Evolutionary conservation across 1,140 invertebrate genomes (phyloP).

Genomic region (Limonius californicus): DNA sequence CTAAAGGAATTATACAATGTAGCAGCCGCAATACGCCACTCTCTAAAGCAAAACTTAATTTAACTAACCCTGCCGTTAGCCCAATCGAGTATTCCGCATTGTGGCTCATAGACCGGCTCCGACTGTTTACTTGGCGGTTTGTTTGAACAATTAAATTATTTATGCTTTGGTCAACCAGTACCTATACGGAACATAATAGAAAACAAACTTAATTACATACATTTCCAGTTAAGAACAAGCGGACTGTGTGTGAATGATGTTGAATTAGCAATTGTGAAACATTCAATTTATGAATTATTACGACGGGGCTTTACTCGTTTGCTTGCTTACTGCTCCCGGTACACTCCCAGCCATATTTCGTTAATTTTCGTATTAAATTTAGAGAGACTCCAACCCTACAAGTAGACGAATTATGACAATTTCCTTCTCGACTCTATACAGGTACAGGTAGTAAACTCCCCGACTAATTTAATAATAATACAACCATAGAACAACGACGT

Average conservation of each 20-base stretch:
- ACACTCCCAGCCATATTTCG: slow-evolving; percentile 1
- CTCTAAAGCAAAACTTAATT: slow-evolving; percentile 36
- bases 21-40: slow-evolving; percentile 32
- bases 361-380: slow-evolving; percentile 11
- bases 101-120: slow-evolving; percentile 7
- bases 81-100: slow-evolving; percentile 16
- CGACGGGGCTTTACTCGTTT: slow-evolving; percentile 21
- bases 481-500: neutral
- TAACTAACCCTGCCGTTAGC: slow-evolving; percentile 28
- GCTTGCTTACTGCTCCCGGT: slow-evolving; percentile 18
- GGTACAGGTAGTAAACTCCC: neutral
- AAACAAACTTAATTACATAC: slow-evolving; percentile 47
- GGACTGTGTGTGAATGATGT: slow-evolving; percentile 42
- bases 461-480: neutral
- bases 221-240: slow-evolving; percentile 41
- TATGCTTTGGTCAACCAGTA: slow-evolving; percentile 44
- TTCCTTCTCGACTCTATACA: neutral
- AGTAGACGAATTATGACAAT: neutral
- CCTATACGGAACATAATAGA: slow-evolving; percentile 47
- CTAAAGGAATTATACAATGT: slow-evolving; percentile 34
- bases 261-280: slow-evolving; percentile 47
- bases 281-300: slow-evolving; percentile 48
- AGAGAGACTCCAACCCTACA: neutral
- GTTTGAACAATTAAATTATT: slow-evolving; percentile 42
- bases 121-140: slow-evolving; percentile 17